phyloP scores from a whole-genome alignment of 2,888 invertebrate species.

The Linnaemya tessellans region DNA sequence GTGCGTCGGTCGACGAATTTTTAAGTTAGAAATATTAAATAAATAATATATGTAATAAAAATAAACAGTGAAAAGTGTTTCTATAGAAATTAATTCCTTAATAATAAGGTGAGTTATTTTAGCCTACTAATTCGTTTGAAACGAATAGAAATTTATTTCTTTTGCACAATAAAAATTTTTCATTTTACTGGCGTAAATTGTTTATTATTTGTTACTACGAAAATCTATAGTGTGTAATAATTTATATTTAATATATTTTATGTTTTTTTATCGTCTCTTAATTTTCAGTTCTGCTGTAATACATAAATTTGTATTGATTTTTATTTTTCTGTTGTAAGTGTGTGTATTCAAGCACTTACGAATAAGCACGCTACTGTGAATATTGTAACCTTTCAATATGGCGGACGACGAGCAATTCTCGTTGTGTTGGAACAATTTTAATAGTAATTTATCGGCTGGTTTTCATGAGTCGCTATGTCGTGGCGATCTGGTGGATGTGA shows the following conservation, averaged over 20 bases:
- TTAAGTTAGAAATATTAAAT: not conserved
- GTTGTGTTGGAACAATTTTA: constrained; percentile 90
- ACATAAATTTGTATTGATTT: constrained; percentile 63
- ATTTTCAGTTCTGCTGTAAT: constrained; percentile 34
- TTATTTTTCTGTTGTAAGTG: constrained; percentile 12
- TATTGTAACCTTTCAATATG: constrained; percentile 84
- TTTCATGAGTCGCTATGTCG: constrained; percentile 89
- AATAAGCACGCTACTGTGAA: constrained; percentile 57
- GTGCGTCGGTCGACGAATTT: not conserved
- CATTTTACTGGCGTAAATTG: not conserved
- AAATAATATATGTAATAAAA: constrained; percentile 27
- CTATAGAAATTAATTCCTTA: not conserved
- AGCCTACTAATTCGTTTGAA: not conserved
- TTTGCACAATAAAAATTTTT: not conserved
- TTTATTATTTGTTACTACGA: not conserved
- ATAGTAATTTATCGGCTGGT: constrained; percentile 88
- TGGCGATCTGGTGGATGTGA: constrained; percentile 88
- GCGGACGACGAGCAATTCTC: constrained; percentile 90
- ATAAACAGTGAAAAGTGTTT: not conserved
- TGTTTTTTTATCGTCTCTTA: not conserved
- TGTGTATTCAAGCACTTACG: constrained; percentile 22
- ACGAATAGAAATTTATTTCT: not conserved
- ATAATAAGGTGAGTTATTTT: not conserved
- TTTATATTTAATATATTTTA: not conserved
- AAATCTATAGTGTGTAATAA: too few species aligned